Evolutionary conservation across 1,140 invertebrate species (phyloP).

Genomic region (Eciton burchellii): DNA sequence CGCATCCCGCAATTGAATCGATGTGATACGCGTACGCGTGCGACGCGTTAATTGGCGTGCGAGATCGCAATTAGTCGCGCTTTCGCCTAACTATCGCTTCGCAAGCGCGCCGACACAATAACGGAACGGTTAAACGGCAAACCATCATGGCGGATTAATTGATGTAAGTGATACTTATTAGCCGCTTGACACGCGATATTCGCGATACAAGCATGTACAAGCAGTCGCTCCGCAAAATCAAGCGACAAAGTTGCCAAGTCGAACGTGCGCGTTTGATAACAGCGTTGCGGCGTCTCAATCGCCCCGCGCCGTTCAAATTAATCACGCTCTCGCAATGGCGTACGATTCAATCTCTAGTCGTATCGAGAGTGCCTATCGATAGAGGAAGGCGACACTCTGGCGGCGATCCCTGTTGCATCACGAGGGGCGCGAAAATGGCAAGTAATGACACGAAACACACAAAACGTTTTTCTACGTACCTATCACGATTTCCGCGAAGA

Average conservation of each 20-base stretch:
- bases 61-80: not conserved
- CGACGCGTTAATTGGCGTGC: not conserved
- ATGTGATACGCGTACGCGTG: not conserved
- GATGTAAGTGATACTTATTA: slow-evolving; percentile 26
- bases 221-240: slow-evolving; percentile 6
- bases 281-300: slow-evolving; percentile 35
- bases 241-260: slow-evolving; percentile 2
- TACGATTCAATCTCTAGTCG: slow-evolving; percentile 6
- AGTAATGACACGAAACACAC: not conserved
- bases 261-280: slow-evolving; percentile 20
- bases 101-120: not conserved
- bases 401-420: not conserved
- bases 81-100: not conserved
- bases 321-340: slow-evolving; percentile 29
- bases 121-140: not conserved
- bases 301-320: slow-evolving; percentile 38
- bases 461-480: not conserved
- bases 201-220: not conserved
- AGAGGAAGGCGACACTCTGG: not conserved
- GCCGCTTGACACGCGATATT: not conserved
- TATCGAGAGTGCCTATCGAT: not conserved
- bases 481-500: no score
- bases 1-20: no score
- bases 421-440: not conserved
- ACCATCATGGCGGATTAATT: slow-evolving; percentile 12